phyloP scores from a whole-genome alignment of 2,113 vertebrate genomes.

The Cyprinus carpio region DNA sequence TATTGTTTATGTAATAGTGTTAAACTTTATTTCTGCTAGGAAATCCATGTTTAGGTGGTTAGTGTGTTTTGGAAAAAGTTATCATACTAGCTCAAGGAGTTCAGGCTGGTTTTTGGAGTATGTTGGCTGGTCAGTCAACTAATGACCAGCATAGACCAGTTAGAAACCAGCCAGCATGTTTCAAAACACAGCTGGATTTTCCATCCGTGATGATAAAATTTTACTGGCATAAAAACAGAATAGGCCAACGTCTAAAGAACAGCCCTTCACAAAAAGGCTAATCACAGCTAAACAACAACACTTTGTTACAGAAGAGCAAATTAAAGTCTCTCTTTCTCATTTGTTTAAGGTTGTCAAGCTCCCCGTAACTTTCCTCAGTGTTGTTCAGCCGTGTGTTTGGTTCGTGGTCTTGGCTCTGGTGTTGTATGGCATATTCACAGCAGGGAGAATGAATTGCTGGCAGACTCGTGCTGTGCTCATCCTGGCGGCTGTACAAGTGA shows the following conservation, averaged over 20 bases:
- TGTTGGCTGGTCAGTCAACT: neutral
- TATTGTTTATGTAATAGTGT: no score
- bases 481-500: constrained; percentile 10
- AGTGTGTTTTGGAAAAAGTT: neutral
- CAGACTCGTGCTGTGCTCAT: constrained; percentile 21
- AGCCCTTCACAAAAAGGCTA: neutral
- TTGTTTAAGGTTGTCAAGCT: constrained; percentile 9
- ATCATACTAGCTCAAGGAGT: no score
- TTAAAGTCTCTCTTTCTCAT: neutral
- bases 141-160: neutral
- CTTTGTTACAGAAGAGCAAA: neutral
- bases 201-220: neutral
- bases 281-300: neutral
- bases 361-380: neutral
- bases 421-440: constrained; percentile 1
- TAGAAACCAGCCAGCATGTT: neutral
- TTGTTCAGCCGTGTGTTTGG: neutral
- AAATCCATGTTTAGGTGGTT: neutral
- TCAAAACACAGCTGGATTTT: constrained; percentile 7
- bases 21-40: neutral
- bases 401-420: constrained; percentile 14
- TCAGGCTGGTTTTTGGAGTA: neutral
- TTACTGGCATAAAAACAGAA: neutral
- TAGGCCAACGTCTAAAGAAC: neutral
- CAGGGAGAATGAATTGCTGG: constrained; percentile 21